Evolutionary conservation across 1,140 invertebrate genomes (phyloP).

Genomic region (Nylanderia fulva): DNA sequence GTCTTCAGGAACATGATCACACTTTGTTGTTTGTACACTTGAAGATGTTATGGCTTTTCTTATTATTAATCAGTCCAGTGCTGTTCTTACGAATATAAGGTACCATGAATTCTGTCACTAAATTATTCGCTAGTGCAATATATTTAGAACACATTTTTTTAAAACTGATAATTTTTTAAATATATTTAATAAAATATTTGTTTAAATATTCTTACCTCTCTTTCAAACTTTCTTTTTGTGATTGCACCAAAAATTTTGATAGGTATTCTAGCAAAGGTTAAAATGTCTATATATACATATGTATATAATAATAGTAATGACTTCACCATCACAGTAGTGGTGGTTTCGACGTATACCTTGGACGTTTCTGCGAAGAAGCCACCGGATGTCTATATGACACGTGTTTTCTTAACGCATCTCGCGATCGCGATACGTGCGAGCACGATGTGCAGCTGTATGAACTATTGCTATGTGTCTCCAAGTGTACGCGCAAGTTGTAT

Average conservation of each 20-base stretch:
- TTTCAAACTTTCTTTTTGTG: slow-evolving; percentile 20
- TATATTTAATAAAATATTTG: slow-evolving; percentile 62
- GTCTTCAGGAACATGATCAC: slow-evolving; percentile 73
- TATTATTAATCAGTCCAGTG: slow-evolving; percentile 70
- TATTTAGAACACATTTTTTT: neutral
- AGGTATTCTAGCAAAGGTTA: slow-evolving; percentile 47
- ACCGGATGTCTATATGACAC: slow-evolving; percentile 94
- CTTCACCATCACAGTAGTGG: slow-evolving; percentile 58
- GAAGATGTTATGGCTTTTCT: slow-evolving; percentile 61
- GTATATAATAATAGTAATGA: slow-evolving; percentile 3
- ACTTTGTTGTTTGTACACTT: slow-evolving; percentile 70
- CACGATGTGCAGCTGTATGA: slow-evolving; percentile 93
- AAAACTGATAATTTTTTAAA: slow-evolving; percentile 22
- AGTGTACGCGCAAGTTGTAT: slow-evolving; percentile 95
- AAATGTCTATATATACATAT: slow-evolving; percentile 41
- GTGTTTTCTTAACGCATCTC: slow-evolving; percentile 94
- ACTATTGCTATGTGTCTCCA: slow-evolving; percentile 95
- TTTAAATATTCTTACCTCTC: slow-evolving; percentile 60
- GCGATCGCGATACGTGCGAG: slow-evolving; percentile 93
- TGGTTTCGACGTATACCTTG: slow-evolving; percentile 79
- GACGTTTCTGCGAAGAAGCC: slow-evolving; percentile 83
- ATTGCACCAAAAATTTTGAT: slow-evolving; percentile 12
- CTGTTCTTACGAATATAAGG: slow-evolving; percentile 59
- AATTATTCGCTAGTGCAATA: slow-evolving; percentile 41
- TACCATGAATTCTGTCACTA: slow-evolving; percentile 50